Percentiles rank a stretch among this genome's conserved stretches.
These are phyloP conservation scores for Acleris laterana DNA, from an alignment of 2,888 invertebrate genomes.

Conservation along the genomic window DNA sequence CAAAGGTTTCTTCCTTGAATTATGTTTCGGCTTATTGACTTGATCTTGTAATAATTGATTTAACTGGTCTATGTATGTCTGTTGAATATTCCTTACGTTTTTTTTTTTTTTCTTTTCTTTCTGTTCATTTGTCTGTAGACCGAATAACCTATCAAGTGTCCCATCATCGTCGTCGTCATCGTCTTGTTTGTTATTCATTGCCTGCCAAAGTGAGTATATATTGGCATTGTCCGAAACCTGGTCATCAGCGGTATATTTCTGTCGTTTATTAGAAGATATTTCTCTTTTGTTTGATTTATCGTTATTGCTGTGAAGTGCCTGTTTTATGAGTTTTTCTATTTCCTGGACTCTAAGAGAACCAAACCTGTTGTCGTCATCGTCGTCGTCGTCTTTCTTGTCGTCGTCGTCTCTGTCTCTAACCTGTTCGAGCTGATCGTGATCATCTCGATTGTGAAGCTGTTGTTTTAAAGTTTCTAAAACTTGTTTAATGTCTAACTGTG, in stretches of 20 bases:
- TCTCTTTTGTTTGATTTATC: conserved; percentile 11
- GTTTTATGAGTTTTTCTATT: conserved; percentile 44
- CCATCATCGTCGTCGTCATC: background rate
- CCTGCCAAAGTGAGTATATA: conserved; percentile 2
- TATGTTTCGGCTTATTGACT: background rate
- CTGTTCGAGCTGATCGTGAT: conserved; percentile 23
- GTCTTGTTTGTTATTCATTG: conserved; percentile 5
- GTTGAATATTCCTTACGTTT: conserved; percentile 4
- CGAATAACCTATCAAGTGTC: background rate
- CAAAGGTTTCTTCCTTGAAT: background rate
- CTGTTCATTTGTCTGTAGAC: background rate
- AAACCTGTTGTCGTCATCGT: conserved; percentile 39
- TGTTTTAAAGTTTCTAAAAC: conserved; percentile 39
- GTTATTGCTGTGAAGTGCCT: conserved; percentile 29
- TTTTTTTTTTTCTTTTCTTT: conserved; percentile 4
- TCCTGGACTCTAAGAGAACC: conserved; percentile 43
- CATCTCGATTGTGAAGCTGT: conserved; percentile 25
- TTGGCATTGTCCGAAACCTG: background rate
- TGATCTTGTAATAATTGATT: conserved; percentile 3
- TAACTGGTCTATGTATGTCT: conserved; percentile 12
- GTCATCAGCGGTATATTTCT: background rate
- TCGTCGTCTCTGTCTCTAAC: conserved; percentile 16
- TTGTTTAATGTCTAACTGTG: conserved; percentile 35
- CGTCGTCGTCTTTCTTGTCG: conserved; percentile 35
- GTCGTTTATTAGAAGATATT: conserved; percentile 26